These are phyloP conservation scores for Protonemura montana DNA, from an alignment of 2,888 invertebrate genomes.

Conservation along the genomic window DNA sequence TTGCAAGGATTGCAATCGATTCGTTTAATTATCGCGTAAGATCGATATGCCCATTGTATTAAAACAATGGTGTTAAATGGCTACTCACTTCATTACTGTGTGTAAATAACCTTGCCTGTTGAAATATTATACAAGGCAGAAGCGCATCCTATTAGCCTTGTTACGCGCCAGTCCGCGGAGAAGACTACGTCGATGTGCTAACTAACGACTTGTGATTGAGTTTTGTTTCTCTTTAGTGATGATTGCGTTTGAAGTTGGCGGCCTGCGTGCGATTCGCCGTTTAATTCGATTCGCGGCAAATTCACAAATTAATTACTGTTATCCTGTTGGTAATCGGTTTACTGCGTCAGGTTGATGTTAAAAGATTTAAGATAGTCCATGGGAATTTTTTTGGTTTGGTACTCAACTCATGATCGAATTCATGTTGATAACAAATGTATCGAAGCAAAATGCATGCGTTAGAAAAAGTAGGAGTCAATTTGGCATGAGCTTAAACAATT, in stretches of 20 bases:
- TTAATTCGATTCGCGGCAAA: background rate
- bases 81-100: background rate
- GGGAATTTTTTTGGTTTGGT: too few species aligned
- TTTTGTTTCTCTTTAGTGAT: background rate
- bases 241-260: background rate
- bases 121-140: background rate
- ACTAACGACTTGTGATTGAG: background rate
- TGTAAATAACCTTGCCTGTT: conserved; percentile 22
- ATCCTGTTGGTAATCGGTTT: background rate
- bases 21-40: background rate
- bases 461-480: too few species aligned
- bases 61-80: background rate
- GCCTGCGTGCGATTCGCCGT: background rate
- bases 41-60: background rate
- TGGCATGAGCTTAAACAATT: too few species aligned
- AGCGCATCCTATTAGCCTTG: conserved; percentile 17
- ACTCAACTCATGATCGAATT: too few species aligned
- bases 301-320: background rate
- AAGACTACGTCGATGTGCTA: background rate
- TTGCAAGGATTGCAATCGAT: background rate
- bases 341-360: background rate
- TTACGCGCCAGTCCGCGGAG: background rate
- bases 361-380: background rate
- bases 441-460: too few species aligned
- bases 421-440: too few species aligned